phyloP scores from a whole-genome alignment of 2,797 vertebrate genomes.

The Scleropages formosus region DNA sequence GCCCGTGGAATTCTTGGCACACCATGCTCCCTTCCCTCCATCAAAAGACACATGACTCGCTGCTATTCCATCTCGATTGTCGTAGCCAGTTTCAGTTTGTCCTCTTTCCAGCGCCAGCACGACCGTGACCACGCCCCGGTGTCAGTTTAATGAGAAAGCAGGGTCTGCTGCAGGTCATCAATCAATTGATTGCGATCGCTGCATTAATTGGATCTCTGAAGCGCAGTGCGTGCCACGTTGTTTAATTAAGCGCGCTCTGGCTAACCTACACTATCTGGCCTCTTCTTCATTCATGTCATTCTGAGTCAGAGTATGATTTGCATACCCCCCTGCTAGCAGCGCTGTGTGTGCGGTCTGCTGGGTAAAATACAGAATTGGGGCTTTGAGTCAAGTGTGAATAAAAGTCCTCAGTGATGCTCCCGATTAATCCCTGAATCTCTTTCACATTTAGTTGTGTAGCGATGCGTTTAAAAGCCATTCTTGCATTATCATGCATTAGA shows the following conservation, averaged over 20 bases:
- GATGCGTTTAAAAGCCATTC: too few relatives aligned
- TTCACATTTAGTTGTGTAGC: too few relatives aligned
- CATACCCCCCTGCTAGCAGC: too few relatives aligned
- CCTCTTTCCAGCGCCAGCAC: background rate
- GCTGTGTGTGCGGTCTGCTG: too few relatives aligned
- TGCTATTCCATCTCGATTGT: background rate
- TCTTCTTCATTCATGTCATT: background rate
- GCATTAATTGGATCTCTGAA: slow-evolving; percentile 8
- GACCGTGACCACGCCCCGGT: background rate
- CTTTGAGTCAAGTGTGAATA: background rate
- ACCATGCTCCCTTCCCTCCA: too few relatives aligned
- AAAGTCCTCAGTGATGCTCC: too few relatives aligned
- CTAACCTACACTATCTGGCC: background rate
- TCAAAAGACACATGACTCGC: too few relatives aligned
- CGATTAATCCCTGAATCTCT: too few relatives aligned
- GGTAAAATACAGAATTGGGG: background rate
- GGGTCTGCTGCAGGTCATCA: slow-evolving; percentile 11
- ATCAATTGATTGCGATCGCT: background rate
- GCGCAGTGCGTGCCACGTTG: background rate
- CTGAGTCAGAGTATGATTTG: background rate
- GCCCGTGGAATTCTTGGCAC: too few relatives aligned
- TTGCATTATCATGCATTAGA: too few relatives aligned
- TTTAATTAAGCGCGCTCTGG: background rate
- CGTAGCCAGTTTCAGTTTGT: background rate
- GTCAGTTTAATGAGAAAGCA: background rate